phyloP scores from a whole-genome alignment of 2,113 vertebrate genomes.

The Dipodomys ordii region DNA sequence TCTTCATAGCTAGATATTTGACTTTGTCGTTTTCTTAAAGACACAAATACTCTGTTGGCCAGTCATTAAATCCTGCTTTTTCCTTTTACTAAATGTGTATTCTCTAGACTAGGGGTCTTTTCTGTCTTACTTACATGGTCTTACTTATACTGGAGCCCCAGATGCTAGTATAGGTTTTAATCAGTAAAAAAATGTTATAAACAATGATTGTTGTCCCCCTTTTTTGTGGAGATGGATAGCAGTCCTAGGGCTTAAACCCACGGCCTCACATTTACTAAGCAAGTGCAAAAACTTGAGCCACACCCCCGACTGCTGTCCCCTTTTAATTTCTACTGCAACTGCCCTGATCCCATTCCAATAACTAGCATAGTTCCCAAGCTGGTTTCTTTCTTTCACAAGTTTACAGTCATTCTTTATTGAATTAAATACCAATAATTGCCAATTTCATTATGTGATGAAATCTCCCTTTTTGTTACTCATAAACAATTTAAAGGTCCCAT shows the following conservation, averaged over 20 bases:
- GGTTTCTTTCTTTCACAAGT: not conserved
- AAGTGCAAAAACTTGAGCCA: too few relatives aligned
- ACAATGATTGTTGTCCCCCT: not conserved
- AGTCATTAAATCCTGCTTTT: conserved; percentile 49
- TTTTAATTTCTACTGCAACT: not conserved
- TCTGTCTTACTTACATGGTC: not conserved
- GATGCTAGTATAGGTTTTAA: not conserved
- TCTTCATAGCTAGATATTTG: not conserved
- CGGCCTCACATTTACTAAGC: too few relatives aligned
- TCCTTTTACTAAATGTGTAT: conserved; percentile 44
- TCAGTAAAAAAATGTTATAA: conserved; percentile 26
- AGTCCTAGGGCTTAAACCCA: too few relatives aligned
- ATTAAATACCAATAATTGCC: conserved; percentile 7
- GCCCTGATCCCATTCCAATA: not conserved
- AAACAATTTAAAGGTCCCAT: not conserved
- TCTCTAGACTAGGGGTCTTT: not conserved
- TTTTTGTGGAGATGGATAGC: not conserved
- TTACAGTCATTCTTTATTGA: not conserved
- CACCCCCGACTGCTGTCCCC: too few relatives aligned
- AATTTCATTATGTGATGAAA: not conserved
- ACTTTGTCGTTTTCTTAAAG: conserved; percentile 18
- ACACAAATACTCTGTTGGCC: not conserved
- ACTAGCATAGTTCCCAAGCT: not conserved
- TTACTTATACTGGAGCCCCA: not conserved
- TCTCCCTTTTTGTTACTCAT: not conserved